Evolutionary conservation across 2,888 invertebrate genomes (phyloP), one percentile per base, ranked within the genome.

Genomic region (Synergus umbraculus): DNA sequence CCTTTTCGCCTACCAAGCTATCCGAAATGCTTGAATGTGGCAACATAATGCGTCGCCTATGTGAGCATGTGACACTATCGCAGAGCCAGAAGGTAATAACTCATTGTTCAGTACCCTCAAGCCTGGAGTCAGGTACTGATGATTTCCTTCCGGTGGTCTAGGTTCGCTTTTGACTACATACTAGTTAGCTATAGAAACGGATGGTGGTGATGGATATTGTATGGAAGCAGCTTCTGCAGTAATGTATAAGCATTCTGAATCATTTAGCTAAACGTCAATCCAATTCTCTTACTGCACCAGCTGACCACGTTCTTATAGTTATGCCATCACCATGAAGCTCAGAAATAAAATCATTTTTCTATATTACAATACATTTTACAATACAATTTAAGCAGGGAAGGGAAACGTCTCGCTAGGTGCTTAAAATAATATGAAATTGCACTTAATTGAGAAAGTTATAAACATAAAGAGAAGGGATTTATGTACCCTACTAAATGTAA

Each of bases 111-210:
- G 82, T 82, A 81, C 79, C 81, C 79, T 83, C 80, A 78, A 85
- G 86, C 85, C 79, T 81, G 83, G 83, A 86, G 87, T 88, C 88
- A 85, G 85, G 85, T 87, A 90, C 88, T 87, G 89, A 90, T 90
- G 88, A 88, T 87, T 90, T 90, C 90, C 90, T 89, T 90, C 90
- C 90, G 87, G 86, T 79, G 84, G 84, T 78, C 64, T 80, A 49
- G 43, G 43, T 22, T 63, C 43, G 44, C 67, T 64, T 65, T 78
- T 22, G 58, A 15, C 63, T 29, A 43, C 22, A 29, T 41, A 29
- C 37, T 63, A 77, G 65, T 77, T 65, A 77, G 64, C 65, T 29
- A 76, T 76, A 77, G 80, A 78, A 80, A 80, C 78, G 80, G 80
- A 80, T 78, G 76, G 69, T 78, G 66, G 69, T 80, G 80, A 80